Evolutionary conservation across 2,113 vertebrate genomes (phyloP), one percentile per base, ranked within the genome.

Genomic region (Marmota monax): DNA sequence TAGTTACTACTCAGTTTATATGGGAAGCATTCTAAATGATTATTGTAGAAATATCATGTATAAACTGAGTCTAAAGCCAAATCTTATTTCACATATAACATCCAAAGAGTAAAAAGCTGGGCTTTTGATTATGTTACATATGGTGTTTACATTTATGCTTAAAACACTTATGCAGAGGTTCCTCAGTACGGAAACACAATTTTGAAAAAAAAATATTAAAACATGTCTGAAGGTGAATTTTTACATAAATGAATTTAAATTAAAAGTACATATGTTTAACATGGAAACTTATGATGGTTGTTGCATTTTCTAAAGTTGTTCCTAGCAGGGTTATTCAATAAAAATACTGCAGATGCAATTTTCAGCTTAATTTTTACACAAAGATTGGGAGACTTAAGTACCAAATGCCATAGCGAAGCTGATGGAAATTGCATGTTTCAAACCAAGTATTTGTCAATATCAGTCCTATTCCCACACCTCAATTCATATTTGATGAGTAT

Each of bases 171-270:
- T 65, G 37, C 53, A 95, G 69, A 63, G 42, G 13, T 93, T 93
- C 11, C 34, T 10, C 48, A 84, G 76, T 70, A 27, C 18, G 42
- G 32, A 94, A 95, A 83, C 4, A 94, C 37, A 91, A 95, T 34
- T 94, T 70, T 74, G 4, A 96, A 45, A 78, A 96, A 96, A 90
- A 77, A 92, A 67, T 72, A 67, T 72, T 56, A 78, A 88, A 91
- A 42, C 29, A 83, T 78, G 5, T 87, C 4, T 39, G 53, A 90
- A 93, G 74, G 76, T 95, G 72, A 22, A 51, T 93, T 94, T 95
- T 95, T 92, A 92, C 29, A 79, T 94, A 94, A 88, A 51, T 90
- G 48, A 53, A 87, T 92, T 90, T 92, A 95, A 98, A 69, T 91
- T 86, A 93, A 89, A 12, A 76, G 22, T 90, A 86, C 56, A 96